Percentiles rank a stretch among this genome's conserved stretches.
phyloP scores from a whole-genome alignment of 2,888 invertebrate genomes.

The Sussaba pulchella region DNA sequence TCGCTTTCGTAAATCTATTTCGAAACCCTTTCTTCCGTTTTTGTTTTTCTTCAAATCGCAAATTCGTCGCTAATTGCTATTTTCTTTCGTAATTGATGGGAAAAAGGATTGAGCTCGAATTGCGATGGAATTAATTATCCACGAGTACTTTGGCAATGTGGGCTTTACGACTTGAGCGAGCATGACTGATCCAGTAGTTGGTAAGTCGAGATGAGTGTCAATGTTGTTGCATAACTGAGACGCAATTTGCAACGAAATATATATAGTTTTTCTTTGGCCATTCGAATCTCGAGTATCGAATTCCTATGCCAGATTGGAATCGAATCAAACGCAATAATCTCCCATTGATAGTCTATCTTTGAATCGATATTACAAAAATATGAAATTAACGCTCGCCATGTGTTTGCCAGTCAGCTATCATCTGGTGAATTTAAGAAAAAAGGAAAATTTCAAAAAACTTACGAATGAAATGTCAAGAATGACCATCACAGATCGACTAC shows the following conservation, averaged over 20 bases:
- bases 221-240: too few relatives aligned
- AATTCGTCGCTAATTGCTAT: slow-evolving; percentile 13
- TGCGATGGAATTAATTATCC: not conserved
- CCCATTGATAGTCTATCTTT: too few relatives aligned
- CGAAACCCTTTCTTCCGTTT: slow-evolving; percentile 9
- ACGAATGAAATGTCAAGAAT: slow-evolving; percentile 44
- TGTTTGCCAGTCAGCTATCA: not conserved
- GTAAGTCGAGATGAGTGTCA: too few relatives aligned
- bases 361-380: too few relatives aligned
- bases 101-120: slow-evolving; percentile 31
- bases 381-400: not conserved
- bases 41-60: slow-evolving; percentile 17
- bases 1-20: slow-evolving; percentile 35
- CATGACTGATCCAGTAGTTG: too few relatives aligned
- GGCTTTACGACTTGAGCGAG: too few relatives aligned
- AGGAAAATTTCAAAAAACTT: too few relatives aligned
- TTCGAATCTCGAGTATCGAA: too few relatives aligned
- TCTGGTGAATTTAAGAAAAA: not conserved
- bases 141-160: not conserved
- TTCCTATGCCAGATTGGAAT: too few relatives aligned
- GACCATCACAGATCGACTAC: slow-evolving; percentile 8
- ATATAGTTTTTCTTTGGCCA: too few relatives aligned
- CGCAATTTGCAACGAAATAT: too few relatives aligned
- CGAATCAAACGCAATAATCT: too few relatives aligned
- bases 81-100: slow-evolving; percentile 11